Conservation (phyloP, 2,113 vertebrate species). For the Podarcis muralis region DNA sequence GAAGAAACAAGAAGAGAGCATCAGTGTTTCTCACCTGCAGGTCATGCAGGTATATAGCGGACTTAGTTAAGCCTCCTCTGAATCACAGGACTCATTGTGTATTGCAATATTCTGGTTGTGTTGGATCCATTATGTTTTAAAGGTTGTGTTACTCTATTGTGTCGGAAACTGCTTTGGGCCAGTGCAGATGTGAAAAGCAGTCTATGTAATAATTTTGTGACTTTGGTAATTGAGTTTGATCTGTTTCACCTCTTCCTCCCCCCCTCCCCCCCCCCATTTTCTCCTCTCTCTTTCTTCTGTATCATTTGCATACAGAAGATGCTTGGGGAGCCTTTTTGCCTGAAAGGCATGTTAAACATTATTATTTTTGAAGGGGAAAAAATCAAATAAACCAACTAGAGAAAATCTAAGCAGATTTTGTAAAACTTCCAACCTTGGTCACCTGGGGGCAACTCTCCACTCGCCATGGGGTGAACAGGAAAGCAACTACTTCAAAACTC, state of each 20-base stretch:
- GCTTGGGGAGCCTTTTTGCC: background rate
- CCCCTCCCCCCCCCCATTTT: background rate
- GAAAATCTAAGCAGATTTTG: background rate
- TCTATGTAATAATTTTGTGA: background rate
- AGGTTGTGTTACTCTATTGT: no score
- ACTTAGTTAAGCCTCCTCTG: no score
- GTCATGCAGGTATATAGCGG: no score
- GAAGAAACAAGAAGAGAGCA: background rate
- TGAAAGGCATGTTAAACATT: background rate
- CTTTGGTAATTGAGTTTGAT: background rate
- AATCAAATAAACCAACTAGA: background rate
- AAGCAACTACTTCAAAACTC: background rate
- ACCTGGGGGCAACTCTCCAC: background rate
- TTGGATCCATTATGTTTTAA: no score
- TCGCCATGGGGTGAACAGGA: no score
- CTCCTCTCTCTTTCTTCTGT: background rate
- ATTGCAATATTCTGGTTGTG: no score
- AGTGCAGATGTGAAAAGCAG: no score
- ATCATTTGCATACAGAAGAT: background rate
- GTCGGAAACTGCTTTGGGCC: no score
- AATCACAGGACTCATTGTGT: no score
- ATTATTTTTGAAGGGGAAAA: no score
- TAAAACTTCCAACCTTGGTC: background rate
- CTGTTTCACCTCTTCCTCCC: background rate
- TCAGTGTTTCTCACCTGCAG: background rate